A percentile compares a stretch with the other conserved stretches of the same genome.
Evolutionary conservation across 2,888 invertebrate genomes (phyloP).

Genomic region (Aphodius granarius): DNA sequence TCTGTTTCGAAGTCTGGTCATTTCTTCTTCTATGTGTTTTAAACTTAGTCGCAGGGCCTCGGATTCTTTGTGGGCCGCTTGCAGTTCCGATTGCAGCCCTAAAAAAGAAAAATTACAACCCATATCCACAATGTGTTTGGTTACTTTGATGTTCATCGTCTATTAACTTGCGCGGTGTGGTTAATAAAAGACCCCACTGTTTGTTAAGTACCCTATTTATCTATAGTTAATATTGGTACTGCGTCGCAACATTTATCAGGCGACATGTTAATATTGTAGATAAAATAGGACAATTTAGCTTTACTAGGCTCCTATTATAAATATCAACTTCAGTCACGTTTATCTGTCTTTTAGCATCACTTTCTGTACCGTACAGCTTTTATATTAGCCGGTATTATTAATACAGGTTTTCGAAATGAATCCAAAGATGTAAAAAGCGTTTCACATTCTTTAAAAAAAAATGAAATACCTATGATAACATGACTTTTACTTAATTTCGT

Average conservation of each 20-base stretch:
- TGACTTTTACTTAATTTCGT: too few species aligned
- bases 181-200: not conserved
- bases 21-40: slow-evolving; percentile 63
- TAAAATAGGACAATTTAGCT: not conserved
- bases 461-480: too few species aligned
- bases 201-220: not conserved
- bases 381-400: too few species aligned
- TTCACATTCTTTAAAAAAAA: too few species aligned
- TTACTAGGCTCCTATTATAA: too few species aligned
- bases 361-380: too few species aligned
- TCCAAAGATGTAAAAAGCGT: too few species aligned
- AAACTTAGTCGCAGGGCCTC: slow-evolving; percentile 63
- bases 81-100: slow-evolving; percentile 68
- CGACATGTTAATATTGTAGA: not conserved
- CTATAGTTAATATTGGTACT: not conserved
- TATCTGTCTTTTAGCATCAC: too few species aligned
- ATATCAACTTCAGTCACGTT: too few species aligned
- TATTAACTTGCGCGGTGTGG: not conserved
- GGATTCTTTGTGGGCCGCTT: slow-evolving; percentile 68
- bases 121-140: slow-evolving; percentile 25
- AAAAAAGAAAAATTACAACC: slow-evolving; percentile 40
- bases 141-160: not conserved
- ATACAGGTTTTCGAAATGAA: too few species aligned
- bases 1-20: slow-evolving; percentile 60
- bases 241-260: too few species aligned